Evolutionary conservation across 2,888 invertebrate genomes (phyloP).

Genomic region (Digitonthophagus gazella): DNA sequence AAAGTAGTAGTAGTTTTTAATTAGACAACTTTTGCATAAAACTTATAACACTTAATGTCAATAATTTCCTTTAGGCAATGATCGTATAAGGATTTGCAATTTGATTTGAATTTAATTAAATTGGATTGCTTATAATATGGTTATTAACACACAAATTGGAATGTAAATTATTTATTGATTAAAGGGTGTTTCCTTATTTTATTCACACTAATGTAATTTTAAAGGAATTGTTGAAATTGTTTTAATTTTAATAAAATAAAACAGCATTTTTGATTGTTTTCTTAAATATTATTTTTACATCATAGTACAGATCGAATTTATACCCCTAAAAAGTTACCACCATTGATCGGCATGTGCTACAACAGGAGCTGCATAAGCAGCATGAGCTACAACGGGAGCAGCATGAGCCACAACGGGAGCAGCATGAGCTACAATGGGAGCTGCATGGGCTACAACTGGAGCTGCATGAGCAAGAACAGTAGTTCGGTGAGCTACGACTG

Average conservation of each 20-base stretch:
- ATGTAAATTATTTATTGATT: no score
- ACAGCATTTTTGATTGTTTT: background rate
- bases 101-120: no score
- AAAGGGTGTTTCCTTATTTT: no score
- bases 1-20: background rate
- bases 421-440: slow-evolving; percentile 34
- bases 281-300: slow-evolving; percentile 12
- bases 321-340: slow-evolving; percentile 6
- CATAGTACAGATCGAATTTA: slow-evolving; percentile 13
- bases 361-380: background rate
- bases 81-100: no score
- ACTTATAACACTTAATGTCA: no score
- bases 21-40: background rate
- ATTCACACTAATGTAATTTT: no score
- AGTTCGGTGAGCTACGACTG: slow-evolving; percentile 50
- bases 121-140: no score
- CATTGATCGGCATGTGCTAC: slow-evolving; percentile 17
- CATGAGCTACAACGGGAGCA: slow-evolving; percentile 40
- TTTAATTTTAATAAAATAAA: no score
- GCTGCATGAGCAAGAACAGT: slow-evolving; percentile 30
- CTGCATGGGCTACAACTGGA: slow-evolving; percentile 36
- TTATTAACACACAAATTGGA: no score
- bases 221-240: no score
- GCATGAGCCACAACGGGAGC: slow-evolving; percentile 30
- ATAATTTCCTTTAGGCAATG: no score